Percentiles rank a stretch among this genome's conserved stretches.
Conservation (phyloP, 2,113 vertebrate genomes). For the Antechinus stuartii region DNA sequence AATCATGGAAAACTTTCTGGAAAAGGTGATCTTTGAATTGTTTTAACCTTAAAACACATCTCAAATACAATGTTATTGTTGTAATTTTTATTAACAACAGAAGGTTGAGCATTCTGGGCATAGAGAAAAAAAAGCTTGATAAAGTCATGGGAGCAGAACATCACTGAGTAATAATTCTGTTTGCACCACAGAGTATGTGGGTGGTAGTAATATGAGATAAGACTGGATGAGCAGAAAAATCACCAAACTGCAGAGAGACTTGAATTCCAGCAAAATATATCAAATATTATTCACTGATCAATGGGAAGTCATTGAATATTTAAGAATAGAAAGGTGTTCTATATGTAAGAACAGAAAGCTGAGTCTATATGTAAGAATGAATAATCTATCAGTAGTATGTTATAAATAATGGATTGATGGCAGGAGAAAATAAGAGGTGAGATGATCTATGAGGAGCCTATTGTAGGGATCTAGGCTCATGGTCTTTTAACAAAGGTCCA, state of each 20-base stretch:
- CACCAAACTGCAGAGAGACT: neutral
- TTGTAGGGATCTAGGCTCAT: neutral
- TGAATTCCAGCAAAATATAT: neutral
- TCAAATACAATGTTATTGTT: neutral
- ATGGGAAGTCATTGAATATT: neutral
- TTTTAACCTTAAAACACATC: neutral
- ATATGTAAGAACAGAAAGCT: neutral
- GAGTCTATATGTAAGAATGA: neutral
- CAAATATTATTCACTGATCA: neutral
- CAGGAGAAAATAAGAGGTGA: neutral
- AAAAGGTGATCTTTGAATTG: neutral
- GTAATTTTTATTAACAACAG: neutral
- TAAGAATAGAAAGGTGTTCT: neutral
- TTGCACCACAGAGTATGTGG: neutral
- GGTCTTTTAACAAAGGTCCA: neutral
- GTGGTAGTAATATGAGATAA: neutral
- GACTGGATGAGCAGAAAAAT: neutral
- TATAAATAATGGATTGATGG: neutral
- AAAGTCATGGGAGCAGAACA: neutral
- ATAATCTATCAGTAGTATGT: neutral
- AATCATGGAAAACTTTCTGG: neutral
- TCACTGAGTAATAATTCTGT: neutral
- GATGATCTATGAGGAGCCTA: neutral
- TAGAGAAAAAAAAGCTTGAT: neutral
- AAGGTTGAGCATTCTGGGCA: neutral